These are phyloP conservation scores for Triops cancriformis DNA, from an alignment of 1,140 invertebrate species.

Conservation along the genomic window DNA sequence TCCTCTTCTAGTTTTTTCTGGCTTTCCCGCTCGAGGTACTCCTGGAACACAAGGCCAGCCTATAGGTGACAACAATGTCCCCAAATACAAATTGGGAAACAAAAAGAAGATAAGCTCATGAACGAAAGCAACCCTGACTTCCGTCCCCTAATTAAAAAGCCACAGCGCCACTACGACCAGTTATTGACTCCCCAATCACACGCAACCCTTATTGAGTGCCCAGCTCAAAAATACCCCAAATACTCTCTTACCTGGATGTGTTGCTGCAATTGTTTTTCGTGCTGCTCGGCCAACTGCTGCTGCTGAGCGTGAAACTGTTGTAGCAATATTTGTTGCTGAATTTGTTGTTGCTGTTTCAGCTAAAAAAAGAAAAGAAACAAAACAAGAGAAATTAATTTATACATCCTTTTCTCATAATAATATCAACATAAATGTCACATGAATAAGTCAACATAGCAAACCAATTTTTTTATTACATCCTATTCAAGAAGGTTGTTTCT, in stretches of 20 bases:
- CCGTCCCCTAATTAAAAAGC: background rate
- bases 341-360: slow-evolving; percentile 81
- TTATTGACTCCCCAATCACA: background rate
- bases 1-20: slow-evolving; percentile 56
- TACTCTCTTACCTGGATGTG: slow-evolving; percentile 66
- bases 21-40: slow-evolving; percentile 63
- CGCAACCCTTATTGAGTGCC: background rate
- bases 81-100: slow-evolving; percentile 4
- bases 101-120: background rate
- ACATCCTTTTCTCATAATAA: background rate
- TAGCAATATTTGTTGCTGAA: slow-evolving; percentile 78
- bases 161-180: background rate
- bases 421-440: too few species aligned
- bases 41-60: slow-evolving; percentile 41
- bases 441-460: too few species aligned
- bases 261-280: slow-evolving; percentile 78
- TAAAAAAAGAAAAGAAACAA: slow-evolving; percentile 49
- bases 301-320: slow-evolving; percentile 81
- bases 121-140: background rate
- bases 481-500: background rate
- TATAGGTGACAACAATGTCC: slow-evolving; percentile 29
- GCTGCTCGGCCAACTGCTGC: slow-evolving; percentile 74
- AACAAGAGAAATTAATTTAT: background rate
- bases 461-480: too few species aligned
- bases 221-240: background rate